phyloP scores from a whole-genome alignment of 23 tunicate species.

The Styela clava region DNA sequence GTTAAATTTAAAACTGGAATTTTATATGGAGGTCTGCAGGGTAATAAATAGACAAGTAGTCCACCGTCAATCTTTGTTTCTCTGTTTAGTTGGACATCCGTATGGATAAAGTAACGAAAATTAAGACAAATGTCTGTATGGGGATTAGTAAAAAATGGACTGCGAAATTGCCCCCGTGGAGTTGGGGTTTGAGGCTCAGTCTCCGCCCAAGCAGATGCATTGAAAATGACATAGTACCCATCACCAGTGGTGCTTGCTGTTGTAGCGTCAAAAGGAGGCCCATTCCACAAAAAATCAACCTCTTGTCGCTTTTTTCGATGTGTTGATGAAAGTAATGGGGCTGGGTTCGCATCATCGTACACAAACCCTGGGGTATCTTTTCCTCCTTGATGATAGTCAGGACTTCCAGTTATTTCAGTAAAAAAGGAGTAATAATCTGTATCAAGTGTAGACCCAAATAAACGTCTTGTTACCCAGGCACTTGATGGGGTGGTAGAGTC shows the following conservation, averaged over 20 bases:
- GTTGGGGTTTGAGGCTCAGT: not conserved
- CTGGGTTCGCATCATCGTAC: not conserved
- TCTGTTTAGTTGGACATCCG: not conserved
- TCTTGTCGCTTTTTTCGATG: not conserved
- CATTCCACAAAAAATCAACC: not conserved
- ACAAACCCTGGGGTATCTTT: not conserved
- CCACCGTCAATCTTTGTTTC: constrained; percentile 14
- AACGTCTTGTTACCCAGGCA: not conserved
- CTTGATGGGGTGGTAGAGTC: not conserved
- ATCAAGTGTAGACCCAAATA: not conserved
- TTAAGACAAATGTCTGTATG: constrained; percentile 49
- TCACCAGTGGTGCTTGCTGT: constrained; percentile 27
- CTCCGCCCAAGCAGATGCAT: not conserved
- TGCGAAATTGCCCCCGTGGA: constrained; percentile 16
- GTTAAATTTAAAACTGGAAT: constrained; percentile 63
- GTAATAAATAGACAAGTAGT: constrained; percentile 64
- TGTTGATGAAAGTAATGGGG: not conserved
- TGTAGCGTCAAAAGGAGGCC: constrained; percentile 25
- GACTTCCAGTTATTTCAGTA: not conserved
- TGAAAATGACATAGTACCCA: constrained; percentile 14
- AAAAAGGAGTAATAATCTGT: not conserved
- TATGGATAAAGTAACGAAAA: constrained; percentile 68
- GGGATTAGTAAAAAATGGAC: constrained; percentile 61
- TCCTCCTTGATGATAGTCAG: not conserved
- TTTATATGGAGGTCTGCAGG: constrained; percentile 73